Evolutionary conservation across 2,888 invertebrate species (phyloP), one percentile per base, ranked within the genome.

Genomic region (Drosophila fulvimacula): DNA sequence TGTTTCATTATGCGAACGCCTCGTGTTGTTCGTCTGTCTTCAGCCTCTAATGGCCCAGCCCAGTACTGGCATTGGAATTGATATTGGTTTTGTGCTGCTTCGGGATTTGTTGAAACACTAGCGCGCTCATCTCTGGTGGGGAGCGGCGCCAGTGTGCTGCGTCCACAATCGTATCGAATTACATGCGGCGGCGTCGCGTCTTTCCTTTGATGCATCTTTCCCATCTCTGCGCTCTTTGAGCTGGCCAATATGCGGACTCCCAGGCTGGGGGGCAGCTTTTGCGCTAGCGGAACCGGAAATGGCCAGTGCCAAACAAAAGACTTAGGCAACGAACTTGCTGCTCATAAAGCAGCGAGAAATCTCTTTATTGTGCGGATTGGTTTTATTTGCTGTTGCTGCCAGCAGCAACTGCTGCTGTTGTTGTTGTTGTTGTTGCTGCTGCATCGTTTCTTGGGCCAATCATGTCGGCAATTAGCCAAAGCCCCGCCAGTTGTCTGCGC

Each of bases 1-100:
- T 83, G 88, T 88, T 88, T 76, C 82, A 85, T 88, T 88, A 81
- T 88, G 70, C 86, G 69, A 69, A 67, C 64, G 63, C 56, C 67
- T 46, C 62, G 57, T 52, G 41, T 48, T 48, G 27, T 34, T 38
- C 21, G 56, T 24, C 38, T 55, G 66, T 55, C 41, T n/a, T n/a
- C 83, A 73, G 81, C 34, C 74, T 81, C 87, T 81, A 83, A 87
- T 82, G 84, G 87, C 69, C 61, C 60, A 59, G 61, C 49, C 21
- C 49, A 46, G 13, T 11, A 11, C 5, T 19, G 41, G 41, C 41
- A 55, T 69, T 58, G 62, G 51, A 61, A 55, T 62, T 65, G 49
- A 70, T 69, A 69, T 63, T 62, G 52, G 60, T 60, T 46, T 42
- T 56, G 32, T 9, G 42, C 32, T 56, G 55, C 56, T 32, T 9